Evolutionary conservation across 2,113 vertebrate genomes (phyloP).

Genomic region (Cephalophus harveyi): DNA sequence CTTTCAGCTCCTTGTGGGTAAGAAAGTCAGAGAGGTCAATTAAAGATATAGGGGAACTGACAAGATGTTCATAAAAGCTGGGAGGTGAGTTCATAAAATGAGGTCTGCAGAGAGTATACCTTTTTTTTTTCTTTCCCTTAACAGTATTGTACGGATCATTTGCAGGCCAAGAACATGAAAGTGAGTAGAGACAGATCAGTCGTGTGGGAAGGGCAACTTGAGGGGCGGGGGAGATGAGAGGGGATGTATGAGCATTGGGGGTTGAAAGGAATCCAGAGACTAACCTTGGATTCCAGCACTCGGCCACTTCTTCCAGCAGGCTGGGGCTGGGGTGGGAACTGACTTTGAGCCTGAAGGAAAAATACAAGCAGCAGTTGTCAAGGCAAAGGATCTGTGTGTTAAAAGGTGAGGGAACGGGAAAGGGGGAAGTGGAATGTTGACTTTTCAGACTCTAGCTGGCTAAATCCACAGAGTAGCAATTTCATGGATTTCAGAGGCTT

Average conservation of each 20-base stretch:
- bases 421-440: not conserved
- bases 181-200: slow-evolving; percentile 46
- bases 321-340: not conserved
- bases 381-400: too few species aligned
- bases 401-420: not conserved
- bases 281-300: not conserved
- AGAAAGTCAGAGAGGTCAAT: not conserved
- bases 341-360: not conserved
- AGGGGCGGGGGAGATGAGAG: too few species aligned
- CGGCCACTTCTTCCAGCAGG: not conserved
- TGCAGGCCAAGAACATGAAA: fast-evolving
- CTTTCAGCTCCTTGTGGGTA: not conserved
- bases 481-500: not conserved
- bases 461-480: not conserved
- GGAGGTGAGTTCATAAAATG: not conserved
- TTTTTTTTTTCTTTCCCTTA: not conserved
- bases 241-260: not conserved
- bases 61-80: not conserved
- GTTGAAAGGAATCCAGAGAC: not conserved
- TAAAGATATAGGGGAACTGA: not conserved
- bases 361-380: not conserved
- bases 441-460: fast-evolving
- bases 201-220: not conserved
- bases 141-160: slow-evolving; percentile 36
- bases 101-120: not conserved